Evolutionary conservation across 2,113 vertebrate genomes (phyloP).

Genomic region (Spermophilus dauricus): DNA sequence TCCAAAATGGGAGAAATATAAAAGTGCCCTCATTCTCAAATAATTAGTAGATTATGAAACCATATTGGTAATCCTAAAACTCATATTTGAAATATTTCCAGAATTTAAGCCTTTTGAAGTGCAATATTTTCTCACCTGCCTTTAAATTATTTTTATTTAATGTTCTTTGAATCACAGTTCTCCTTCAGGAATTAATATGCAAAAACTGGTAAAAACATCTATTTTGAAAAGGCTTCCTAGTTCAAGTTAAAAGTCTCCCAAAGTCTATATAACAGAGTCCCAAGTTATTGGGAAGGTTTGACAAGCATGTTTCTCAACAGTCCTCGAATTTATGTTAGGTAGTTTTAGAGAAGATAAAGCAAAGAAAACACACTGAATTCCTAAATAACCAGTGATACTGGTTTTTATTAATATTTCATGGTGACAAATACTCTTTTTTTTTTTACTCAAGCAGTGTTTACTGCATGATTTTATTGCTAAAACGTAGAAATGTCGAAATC

Average conservation of each 20-base stretch:
- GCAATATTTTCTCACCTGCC: conserved; percentile 57
- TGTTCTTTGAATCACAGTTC: conserved; percentile 59
- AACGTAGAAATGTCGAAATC: background rate
- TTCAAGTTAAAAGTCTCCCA: conserved; percentile 58
- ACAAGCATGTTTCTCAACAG: conserved; percentile 42
- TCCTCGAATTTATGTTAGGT: conserved; percentile 25
- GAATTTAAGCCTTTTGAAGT: conserved; percentile 71
- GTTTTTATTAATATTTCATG: conserved; percentile 51
- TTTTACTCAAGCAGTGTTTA: background rate
- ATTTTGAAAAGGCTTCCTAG: conserved; percentile 63
- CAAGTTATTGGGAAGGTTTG: background rate
- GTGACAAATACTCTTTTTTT: background rate
- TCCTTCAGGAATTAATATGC: conserved; percentile 54
- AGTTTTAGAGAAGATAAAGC: conserved; percentile 24
- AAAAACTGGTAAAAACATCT: conserved; percentile 65
- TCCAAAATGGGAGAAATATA: conserved; percentile 27
- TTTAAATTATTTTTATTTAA: conserved; percentile 64
- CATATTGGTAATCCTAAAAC: conserved; percentile 45
- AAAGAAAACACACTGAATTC: conserved; percentile 21
- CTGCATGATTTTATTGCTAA: background rate
- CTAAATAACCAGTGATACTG: background rate
- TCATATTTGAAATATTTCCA: conserved; percentile 52
- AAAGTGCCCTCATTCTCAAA: conserved; percentile 52
- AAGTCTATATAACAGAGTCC: conserved; percentile 58
- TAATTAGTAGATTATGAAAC: conserved; percentile 67